Percentiles rank a stretch among this genome's conserved stretches.
These are phyloP conservation scores for Seriola dumerili DNA, from an alignment of 2,113 vertebrate species.

Conservation along the genomic window DNA sequence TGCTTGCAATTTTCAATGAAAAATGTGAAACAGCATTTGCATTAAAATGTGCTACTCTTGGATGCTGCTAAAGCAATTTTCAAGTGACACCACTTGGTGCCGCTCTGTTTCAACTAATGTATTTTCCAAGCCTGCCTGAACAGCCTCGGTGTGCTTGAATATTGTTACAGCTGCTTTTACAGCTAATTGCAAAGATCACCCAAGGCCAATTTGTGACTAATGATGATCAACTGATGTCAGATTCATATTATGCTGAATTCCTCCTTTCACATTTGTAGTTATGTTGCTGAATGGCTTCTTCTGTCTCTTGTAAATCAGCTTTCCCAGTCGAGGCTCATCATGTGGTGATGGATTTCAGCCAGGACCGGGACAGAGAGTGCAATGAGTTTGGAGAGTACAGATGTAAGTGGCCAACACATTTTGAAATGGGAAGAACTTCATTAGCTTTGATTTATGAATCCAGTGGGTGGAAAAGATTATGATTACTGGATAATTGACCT, in stretches of 20 bases:
- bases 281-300: constrained; percentile 28
- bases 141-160: not conserved
- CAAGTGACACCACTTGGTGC: constrained; percentile 53
- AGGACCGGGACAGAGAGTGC: constrained; percentile 16
- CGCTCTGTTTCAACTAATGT: constrained; percentile 22
- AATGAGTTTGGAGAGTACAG: constrained; percentile 33
- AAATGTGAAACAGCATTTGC: not conserved
- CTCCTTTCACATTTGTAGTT: constrained; percentile 8
- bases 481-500: constrained; percentile 58
- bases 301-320: constrained; percentile 25
- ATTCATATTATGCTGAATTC: constrained; percentile 16
- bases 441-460: constrained; percentile 60
- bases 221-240: constrained; percentile 48
- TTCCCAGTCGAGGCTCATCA: constrained; percentile 2
- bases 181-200: constrained; percentile 13
- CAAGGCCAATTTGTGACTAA: not conserved
- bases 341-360: constrained; percentile 38
- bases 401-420: constrained; percentile 16
- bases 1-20: not conserved
- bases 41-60: not conserved
- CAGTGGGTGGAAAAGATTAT: constrained; percentile 28
- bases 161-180: not conserved
- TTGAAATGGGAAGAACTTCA: constrained; percentile 32
- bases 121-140: not conserved
- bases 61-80: not conserved